Percentiles rank a stretch among this genome's conserved stretches.
These are phyloP conservation scores for Isichthys henryi DNA, from an alignment of 2,113 vertebrate genomes.

Conservation along the genomic window DNA sequence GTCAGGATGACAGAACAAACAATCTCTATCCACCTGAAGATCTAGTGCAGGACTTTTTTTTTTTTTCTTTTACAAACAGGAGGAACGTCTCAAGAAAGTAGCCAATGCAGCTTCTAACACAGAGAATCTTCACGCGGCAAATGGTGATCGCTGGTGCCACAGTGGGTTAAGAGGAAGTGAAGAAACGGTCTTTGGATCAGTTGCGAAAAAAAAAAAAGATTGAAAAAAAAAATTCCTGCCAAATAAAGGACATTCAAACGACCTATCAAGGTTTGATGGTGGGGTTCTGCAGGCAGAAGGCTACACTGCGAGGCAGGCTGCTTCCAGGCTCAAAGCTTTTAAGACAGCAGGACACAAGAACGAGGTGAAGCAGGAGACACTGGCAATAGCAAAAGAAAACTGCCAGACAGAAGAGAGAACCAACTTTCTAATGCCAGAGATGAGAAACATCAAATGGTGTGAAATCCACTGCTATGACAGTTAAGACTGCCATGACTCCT, in stretches of 20 bases:
- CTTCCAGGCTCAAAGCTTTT: not conserved
- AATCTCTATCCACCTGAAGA: not conserved
- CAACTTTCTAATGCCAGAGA: not conserved
- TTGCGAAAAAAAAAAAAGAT: not conserved
- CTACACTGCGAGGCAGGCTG: not conserved
- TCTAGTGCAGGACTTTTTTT: not conserved
- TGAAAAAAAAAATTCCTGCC: not conserved
- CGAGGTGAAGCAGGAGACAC: not conserved
- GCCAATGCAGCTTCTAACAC: not conserved
- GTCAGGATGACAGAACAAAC: not conserved
- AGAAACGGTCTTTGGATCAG: not conserved
- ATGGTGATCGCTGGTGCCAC: not conserved
- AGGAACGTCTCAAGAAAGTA: not conserved
- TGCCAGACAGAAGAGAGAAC: no score
- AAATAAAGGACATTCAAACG: not conserved
- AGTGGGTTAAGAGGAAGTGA: not conserved
- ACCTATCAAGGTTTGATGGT: not conserved
- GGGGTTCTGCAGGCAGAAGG: not conserved
- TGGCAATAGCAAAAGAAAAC: not conserved
- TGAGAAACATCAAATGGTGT: not conserved
- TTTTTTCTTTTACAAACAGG: not conserved
- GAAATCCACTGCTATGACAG: no score
- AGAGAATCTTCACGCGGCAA: not conserved
- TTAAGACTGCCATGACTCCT: no score
- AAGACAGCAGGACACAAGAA: not conserved